Percentiles rank a stretch among this genome's conserved stretches.
Evolutionary conservation across 2,113 vertebrate species (phyloP).

Genomic region (Phalacrocorax brasilianus): DNA sequence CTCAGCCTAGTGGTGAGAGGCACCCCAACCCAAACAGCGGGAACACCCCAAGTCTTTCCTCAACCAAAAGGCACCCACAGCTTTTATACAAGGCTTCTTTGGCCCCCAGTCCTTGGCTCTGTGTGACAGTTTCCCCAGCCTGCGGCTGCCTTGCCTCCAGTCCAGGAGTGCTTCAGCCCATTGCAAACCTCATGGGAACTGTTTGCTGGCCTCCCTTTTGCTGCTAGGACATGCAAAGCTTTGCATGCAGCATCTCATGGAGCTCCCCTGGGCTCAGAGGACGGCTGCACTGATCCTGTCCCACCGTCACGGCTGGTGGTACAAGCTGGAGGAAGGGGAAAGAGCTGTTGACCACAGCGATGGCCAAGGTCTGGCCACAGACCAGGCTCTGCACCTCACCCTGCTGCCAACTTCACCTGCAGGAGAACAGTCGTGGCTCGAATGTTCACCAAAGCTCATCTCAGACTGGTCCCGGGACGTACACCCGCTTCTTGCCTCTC

Average conservation of each 20-base stretch:
- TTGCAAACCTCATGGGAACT: background rate
- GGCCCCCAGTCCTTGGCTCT: accelerated
- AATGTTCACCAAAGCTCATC: background rate
- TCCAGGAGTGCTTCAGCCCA: background rate
- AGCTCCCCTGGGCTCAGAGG: background rate
- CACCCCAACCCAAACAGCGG: background rate
- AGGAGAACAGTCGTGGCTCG: background rate
- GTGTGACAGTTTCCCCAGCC: background rate
- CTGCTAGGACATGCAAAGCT: background rate
- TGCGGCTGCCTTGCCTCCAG: background rate
- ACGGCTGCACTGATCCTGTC: background rate
- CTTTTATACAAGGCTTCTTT: background rate
- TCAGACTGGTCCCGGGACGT: background rate
- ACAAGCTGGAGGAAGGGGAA: background rate
- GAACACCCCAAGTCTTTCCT: background rate
- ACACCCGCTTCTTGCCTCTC: background rate
- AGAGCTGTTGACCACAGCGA: background rate
- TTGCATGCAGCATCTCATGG: background rate
- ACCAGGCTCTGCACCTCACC: background rate
- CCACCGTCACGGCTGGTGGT: background rate
- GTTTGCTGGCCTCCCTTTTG: background rate
- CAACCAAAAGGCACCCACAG: background rate
- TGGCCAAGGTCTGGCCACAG: background rate
- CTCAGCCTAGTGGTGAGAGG: background rate
- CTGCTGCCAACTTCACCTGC: background rate